phyloP scores from a whole-genome alignment of 2,888 invertebrate genomes.

The Adelphocoris suturalis region DNA sequence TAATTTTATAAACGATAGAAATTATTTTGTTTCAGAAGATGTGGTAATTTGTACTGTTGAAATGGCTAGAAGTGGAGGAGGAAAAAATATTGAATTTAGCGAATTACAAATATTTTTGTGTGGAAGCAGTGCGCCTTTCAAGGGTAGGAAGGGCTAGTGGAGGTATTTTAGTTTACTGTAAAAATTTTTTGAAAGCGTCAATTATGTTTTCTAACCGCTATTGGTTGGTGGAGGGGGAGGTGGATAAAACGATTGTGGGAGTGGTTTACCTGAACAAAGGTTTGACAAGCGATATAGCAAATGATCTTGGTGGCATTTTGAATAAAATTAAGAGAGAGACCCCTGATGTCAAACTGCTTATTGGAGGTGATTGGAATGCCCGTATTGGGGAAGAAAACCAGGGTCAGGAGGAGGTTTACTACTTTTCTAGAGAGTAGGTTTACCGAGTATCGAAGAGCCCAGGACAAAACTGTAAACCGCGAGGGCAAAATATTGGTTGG shows the following conservation, averaged over 20 bases:
- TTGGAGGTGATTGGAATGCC: conserved; percentile 52
- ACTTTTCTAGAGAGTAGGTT: not conserved
- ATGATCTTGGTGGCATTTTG: conserved; percentile 21
- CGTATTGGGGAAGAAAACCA: conserved; percentile 47
- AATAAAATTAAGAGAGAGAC: not conserved
- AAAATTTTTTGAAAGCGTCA: not conserved
- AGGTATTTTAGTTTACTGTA: conserved; percentile 43
- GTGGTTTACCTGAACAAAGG: conserved; percentile 55
- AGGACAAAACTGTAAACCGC: not conserved
- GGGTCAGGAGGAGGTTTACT: conserved; percentile 21
- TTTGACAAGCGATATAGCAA: not conserved
- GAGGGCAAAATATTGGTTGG: conserved; percentile 41
- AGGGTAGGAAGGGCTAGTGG: conserved; percentile 53
- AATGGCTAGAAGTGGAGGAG: conserved; percentile 59
- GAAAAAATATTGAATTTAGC: conserved; percentile 51
- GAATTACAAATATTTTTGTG: conserved; percentile 53
- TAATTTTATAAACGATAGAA: no score
- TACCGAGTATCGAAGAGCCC: conserved; percentile 20
- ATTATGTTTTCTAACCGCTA: conserved; percentile 26
- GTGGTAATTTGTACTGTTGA: conserved; percentile 58
- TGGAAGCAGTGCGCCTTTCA: conserved; percentile 38
- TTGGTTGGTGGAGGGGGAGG: conserved; percentile 30
- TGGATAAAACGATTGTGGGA: conserved; percentile 43
- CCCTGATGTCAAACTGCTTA: not conserved
- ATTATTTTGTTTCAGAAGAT: no score